Base-by-base conservation (phyloP, 2,113 vertebrate species). In the Peucedramus taeniatus region DNA sequence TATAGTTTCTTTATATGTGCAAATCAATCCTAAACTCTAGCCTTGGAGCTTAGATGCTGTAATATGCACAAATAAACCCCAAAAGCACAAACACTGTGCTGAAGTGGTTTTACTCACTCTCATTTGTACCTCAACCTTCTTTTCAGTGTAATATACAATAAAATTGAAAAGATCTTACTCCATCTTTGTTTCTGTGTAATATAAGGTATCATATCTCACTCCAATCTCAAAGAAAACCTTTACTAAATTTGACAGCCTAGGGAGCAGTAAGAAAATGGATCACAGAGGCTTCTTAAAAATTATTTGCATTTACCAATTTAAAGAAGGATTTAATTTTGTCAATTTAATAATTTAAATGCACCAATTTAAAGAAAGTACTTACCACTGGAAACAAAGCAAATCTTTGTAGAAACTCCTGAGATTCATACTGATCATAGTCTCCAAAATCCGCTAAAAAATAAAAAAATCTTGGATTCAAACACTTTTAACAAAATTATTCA, bases 321-420 rank as follows among this genome's bases (percentile, higher is more conserved):
- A 84, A 61, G 31, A 56, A 65, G 57, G 4, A 74, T 50, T 56
- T 21, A 51, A 39, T 64, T 68, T 31, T 53, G 40, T 31, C 53
- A 47, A 42, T n/a, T 85, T 53, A 82, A 45, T 39, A 81, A 69
- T 37, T 57, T 60, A 49, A 57, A 77, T 72, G 9, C 33, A 59
- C 16, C 30, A 24, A 65, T 69, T 87, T 84, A 74, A 93, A 81
- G 28, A 44, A 47, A 90, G 13, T 91, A 75, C 99, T 99, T 98
- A 99, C 99, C 97, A 99, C 99, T 80, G 99, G 99, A 95, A 99
- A 98, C 75, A 99, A 98, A 93, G 98, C 99, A 97, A 99, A 99
- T 97, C 99, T 99, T 98, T 99, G 99, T 35, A 99, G 98, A 96
- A 99, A 99, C 78, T 99, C 99, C 95, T 99, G 99, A 77, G 99